Evolutionary conservation across 2,797 vertebrate species (phyloP).

Genomic region (Cichlasoma orientale): DNA sequence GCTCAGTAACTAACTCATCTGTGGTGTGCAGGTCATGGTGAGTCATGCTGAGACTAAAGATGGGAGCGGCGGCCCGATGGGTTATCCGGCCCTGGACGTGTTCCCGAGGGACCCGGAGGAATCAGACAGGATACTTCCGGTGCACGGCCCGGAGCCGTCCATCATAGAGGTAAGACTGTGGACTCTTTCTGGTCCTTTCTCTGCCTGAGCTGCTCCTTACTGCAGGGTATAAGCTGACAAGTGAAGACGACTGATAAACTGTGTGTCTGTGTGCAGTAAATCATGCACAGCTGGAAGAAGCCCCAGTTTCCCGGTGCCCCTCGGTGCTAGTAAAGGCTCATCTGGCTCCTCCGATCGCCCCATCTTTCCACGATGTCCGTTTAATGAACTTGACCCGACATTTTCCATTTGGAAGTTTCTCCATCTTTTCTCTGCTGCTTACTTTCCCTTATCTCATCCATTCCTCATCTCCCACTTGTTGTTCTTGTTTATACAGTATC

Average conservation of each 20-base stretch:
- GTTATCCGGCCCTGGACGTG: conserved; percentile 86
- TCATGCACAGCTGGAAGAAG: conserved; percentile 39
- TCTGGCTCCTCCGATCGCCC: conserved; percentile 43
- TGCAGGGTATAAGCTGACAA: conserved; percentile 12
- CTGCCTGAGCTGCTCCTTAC: not conserved
- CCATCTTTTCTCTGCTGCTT: conserved; percentile 3
- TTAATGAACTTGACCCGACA: conserved; percentile 61
- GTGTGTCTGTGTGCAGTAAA: conserved; percentile 26
- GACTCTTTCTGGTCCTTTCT: not conserved
- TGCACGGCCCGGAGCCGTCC: conserved; percentile 24
- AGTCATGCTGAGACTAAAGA: conserved; percentile 83
- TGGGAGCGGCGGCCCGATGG: conserved; percentile 84
- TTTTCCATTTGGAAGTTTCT: conserved; percentile 40
- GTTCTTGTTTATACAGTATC: conserved; percentile 29
- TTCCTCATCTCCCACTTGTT: conserved; percentile 13
- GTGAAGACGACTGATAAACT: conserved; percentile 17
- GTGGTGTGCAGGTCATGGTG: conserved; percentile 86
- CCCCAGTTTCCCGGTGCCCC: conserved; percentile 56
- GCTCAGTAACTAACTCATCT: conserved; percentile 12
- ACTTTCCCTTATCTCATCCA: conserved; percentile 47
- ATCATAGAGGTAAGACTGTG: conserved; percentile 41
- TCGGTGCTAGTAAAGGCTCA: conserved; percentile 50
- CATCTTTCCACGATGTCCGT: conserved; percentile 53
- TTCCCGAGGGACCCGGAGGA: conserved; percentile 79
- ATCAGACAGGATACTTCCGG: conserved; percentile 61